phyloP scores from a whole-genome alignment of 1,140 invertebrate genomes.

The Rhagoletis zephyria region DNA sequence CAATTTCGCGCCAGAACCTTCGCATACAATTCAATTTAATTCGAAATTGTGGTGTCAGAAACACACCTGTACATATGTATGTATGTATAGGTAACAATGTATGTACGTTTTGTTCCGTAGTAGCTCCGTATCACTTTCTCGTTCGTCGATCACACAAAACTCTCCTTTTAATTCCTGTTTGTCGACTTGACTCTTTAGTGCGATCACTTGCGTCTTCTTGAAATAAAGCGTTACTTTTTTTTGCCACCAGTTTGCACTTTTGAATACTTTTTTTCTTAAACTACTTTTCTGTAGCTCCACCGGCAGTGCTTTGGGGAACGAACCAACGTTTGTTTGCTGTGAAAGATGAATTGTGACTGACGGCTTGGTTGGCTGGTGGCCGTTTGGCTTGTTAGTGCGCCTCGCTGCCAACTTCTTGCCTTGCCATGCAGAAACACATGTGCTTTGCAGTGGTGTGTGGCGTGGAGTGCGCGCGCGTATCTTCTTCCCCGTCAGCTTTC shows the following conservation, averaged over 20 bases:
- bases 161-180: slow-evolving; percentile 4
- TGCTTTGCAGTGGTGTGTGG: not conserved
- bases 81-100: no score
- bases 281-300: slow-evolving; percentile 5
- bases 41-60: not conserved
- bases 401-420: slow-evolving; percentile 34
- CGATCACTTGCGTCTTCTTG: not conserved
- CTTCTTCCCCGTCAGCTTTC: slow-evolving; percentile 9
- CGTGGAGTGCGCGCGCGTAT: slow-evolving; percentile 31
- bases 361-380: not conserved
- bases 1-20: not conserved
- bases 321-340: slow-evolving; percentile 21
- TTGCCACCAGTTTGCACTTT: slow-evolving; percentile 3
- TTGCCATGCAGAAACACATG: not conserved
- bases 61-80: no score
- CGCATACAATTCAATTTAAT: not conserved
- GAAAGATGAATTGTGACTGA: slow-evolving; percentile 48
- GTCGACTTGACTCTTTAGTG: not conserved
- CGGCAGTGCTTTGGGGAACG: not conserved
- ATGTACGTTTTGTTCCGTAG: no score
- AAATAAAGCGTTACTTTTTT: not conserved
- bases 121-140: not conserved
- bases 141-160: not conserved
- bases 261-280: not conserved
- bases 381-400: slow-evolving; percentile 12